Evolutionary conservation across 2,888 invertebrate species (phyloP).

Genomic region (Brenthis hecate): DNA sequence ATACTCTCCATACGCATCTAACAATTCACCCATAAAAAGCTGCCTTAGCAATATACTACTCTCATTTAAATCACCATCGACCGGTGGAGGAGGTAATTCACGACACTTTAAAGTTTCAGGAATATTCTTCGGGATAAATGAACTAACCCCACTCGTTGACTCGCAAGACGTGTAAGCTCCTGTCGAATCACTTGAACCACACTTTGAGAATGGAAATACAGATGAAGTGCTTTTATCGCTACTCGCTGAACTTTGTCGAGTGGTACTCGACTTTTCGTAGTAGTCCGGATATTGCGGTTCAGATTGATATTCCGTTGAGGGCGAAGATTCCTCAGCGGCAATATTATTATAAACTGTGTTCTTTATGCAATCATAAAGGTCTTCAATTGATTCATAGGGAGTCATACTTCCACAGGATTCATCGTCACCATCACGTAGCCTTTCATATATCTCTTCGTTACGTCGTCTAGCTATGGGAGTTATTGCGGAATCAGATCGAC

Average conservation of each 20-base stretch:
- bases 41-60: conserved; percentile 78
- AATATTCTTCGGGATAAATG: conserved; percentile 65
- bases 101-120: conserved; percentile 66
- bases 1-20: conserved; percentile 86
- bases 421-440: conserved; percentile 61
- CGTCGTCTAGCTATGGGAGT: conserved; percentile 65
- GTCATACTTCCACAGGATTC: conserved; percentile 77
- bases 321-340: conserved; percentile 69
- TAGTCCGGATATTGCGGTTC: conserved; percentile 74
- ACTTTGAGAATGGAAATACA: conserved; percentile 78
- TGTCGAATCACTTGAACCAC: conserved; percentile 75
- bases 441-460: conserved; percentile 75
- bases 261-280: conserved; percentile 68
- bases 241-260: conserved; percentile 73
- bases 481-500: conserved; percentile 74
- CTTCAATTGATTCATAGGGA: conserved; percentile 78
- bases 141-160: conserved; percentile 74
- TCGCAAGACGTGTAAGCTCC: conserved; percentile 75
- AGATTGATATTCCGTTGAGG: conserved; percentile 70
- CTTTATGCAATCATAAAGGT: conserved; percentile 77
- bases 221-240: conserved; percentile 78
- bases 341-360: conserved; percentile 70
- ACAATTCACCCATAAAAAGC: conserved; percentile 85
- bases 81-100: conserved; percentile 67
- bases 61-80: conserved; percentile 60